phyloP scores from a whole-genome alignment of 1,140 invertebrate genomes.

The Maniola jurtina region DNA sequence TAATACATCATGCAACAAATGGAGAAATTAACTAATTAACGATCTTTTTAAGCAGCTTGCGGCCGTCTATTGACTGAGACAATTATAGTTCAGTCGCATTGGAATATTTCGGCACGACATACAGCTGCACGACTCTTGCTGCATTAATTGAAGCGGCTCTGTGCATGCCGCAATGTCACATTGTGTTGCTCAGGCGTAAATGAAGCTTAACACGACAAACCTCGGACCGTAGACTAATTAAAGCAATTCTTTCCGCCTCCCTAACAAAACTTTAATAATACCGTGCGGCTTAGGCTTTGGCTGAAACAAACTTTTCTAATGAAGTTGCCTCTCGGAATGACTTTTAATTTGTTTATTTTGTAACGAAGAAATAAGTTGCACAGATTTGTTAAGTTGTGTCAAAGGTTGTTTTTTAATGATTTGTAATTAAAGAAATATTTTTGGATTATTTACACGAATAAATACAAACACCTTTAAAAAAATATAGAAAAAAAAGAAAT shows the following conservation, averaged over 20 bases:
- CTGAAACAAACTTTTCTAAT: conserved; percentile 75
- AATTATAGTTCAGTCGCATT: too few relatives aligned
- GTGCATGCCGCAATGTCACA: too few relatives aligned
- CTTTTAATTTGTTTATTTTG: conserved; percentile 74
- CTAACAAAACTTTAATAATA: conserved; percentile 77
- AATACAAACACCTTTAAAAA: too few relatives aligned
- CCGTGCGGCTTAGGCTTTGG: conserved; percentile 71
- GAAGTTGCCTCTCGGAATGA: conserved; percentile 71
- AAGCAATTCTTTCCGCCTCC: conserved; percentile 68
- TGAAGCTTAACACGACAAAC: conserved; percentile 39
- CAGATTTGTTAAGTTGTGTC: conserved; percentile 14
- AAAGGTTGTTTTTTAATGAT: conserved; percentile 9
- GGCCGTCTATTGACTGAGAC: too few relatives aligned
- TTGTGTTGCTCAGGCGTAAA: too few relatives aligned
- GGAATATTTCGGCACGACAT: too few relatives aligned
- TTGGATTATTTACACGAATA: too few relatives aligned
- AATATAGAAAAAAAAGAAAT: too few relatives aligned
- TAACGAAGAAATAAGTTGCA: conserved; percentile 44
- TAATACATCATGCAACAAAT: too few relatives aligned
- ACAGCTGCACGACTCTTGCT: too few relatives aligned
- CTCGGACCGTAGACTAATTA: conserved; percentile 59
- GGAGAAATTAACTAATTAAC: too few relatives aligned
- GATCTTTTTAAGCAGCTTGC: too few relatives aligned
- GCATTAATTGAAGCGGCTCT: background rate
- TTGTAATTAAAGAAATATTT: conserved; percentile 5